Conservation (phyloP, 2,797 vertebrate species). For the Anisognathus igniventris region DNA sequence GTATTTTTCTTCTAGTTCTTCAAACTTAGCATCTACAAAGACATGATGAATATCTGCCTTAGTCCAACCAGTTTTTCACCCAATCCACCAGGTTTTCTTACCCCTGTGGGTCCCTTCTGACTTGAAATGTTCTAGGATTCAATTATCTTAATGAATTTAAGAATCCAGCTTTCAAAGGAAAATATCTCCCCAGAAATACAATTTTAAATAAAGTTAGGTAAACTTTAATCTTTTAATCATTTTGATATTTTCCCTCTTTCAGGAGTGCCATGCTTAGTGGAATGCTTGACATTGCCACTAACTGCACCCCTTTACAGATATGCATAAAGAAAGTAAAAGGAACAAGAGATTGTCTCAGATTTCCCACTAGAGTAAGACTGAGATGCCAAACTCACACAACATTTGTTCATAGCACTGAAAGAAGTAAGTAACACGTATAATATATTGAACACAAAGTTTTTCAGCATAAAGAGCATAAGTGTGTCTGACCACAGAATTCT, state of each 20-base stretch:
- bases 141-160: neutral
- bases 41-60: neutral
- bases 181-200: neutral
- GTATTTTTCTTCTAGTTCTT: constrained; percentile 88
- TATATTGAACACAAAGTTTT: neutral
- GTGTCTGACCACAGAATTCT: neutral
- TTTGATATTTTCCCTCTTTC: neutral
- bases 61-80: neutral
- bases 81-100: neutral
- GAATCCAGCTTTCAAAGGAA: neutral
- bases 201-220: neutral
- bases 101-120: neutral
- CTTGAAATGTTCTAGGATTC: neutral
- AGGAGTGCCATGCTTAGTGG: neutral
- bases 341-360: neutral
- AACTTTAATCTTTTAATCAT: neutral
- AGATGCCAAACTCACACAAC: neutral
- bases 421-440: neutral
- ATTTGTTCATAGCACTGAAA: neutral
- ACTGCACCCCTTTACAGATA: neutral
- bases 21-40: constrained; percentile 78
- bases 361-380: neutral
- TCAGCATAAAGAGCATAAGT: neutral
- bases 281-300: neutral
- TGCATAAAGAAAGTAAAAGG: neutral